Percentiles rank a stretch among this genome's conserved stretches.
Evolutionary conservation across 2,888 invertebrate genomes (phyloP).

Genomic region (Mythimna ferrago): DNA sequence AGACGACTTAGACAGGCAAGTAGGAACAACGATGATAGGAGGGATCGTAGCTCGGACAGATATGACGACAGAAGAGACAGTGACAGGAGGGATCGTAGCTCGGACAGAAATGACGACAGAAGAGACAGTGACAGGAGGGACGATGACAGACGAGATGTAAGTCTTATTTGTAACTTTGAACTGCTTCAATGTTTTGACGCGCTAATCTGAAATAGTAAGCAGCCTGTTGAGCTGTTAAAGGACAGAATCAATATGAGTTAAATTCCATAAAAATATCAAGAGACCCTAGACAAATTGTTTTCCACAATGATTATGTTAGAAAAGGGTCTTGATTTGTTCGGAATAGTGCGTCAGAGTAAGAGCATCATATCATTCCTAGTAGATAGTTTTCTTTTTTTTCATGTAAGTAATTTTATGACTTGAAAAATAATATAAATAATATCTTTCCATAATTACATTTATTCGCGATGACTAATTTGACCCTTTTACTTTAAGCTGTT

Average conservation of each 20-base stretch:
- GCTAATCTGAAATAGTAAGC: slow-evolving; percentile 6
- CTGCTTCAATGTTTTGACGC: slow-evolving; percentile 1
- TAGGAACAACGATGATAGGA: slow-evolving; percentile 2
- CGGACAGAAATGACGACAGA: too few relatives aligned
- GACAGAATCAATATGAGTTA: too few relatives aligned
- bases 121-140: neutral
- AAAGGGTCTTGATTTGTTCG: neutral
- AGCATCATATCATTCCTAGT: neutral
- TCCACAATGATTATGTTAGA: too few relatives aligned
- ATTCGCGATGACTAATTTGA: neutral
- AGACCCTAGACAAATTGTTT: too few relatives aligned
- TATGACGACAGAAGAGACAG: neutral
- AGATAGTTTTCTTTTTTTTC: neutral
- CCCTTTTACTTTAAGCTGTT: neutral
- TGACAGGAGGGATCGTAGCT: neutral
- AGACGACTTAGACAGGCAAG: neutral
- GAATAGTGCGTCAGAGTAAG: slow-evolving; percentile 5
- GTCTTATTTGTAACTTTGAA: slow-evolving; percentile 23
- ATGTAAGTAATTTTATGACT: neutral
- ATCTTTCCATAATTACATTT: neutral
- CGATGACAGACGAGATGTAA: slow-evolving; percentile 38
- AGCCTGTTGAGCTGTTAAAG: neutral
- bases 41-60: neutral
- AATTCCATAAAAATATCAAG: too few relatives aligned
- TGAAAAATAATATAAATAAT: neutral